Evolutionary conservation across 2,888 invertebrate genomes (phyloP), one percentile per base, ranked within the genome.

Genomic region (Dyspetes luteomarginatus): DNA sequence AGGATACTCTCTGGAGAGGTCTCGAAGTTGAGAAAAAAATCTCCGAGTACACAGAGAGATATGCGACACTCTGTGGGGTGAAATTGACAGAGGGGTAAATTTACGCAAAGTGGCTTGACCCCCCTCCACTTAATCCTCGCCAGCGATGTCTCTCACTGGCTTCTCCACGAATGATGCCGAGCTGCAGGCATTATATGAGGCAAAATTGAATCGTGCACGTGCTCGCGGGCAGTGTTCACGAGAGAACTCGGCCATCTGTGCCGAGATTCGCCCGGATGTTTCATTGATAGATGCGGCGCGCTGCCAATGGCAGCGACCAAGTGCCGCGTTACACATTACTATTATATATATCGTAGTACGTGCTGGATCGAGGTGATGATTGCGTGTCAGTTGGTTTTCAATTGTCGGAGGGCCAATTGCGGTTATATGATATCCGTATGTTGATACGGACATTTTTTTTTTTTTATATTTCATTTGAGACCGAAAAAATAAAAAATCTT

Each of bases 151-250:
- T 12, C 69, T 28, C n/a, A 36, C 60, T 65, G 24, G 30, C 55
- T 69, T 62, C 28, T 80, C 48, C 55, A 26, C 60, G 17, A 68
- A 64, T 45, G 50, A 58, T 64, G 79, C 52, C 50, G 62, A 56
- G 75, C 78, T 78, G 67, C 80, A 56, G 77, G 80, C 75, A 72
- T n/a, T 55, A 81, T 71, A 78, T 56, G 19, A 62, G 52, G 45
- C 64, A 62, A 78, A 84, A 84, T 84, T 82, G 82, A 84, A 84
- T 82, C 77, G 82, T 84, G 80, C 84, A 84, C 84, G 84, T 84
- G 84, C 81, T 76, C 62, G 68, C 26, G 43, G 48, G 17, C 4
- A 52, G 7, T 7, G 41, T 12, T 45, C 36, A 41, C 78, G 81
- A 83, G 83, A 79, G 81, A 83, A 82, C 81, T 65, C 74, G 81